Conservation (phyloP, 2,888 invertebrate genomes). For the Drosophila merina region DNA sequence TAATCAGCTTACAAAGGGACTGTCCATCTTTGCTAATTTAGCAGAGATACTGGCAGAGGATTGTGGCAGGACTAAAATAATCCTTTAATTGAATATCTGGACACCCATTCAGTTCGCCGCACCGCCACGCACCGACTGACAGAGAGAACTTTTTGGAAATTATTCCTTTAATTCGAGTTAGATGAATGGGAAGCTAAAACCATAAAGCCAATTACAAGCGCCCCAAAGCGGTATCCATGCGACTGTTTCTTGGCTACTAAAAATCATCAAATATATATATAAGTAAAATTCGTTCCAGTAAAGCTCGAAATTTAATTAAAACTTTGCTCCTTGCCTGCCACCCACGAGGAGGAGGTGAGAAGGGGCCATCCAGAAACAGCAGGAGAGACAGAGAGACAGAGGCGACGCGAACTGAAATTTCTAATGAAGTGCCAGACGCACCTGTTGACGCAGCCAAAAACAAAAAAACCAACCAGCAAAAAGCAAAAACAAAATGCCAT, state of each 20-base stretch:
- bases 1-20: conserved; percentile 8
- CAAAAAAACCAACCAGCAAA: conserved; percentile 24
- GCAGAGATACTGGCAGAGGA: conserved; percentile 2
- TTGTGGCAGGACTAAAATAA: conserved; percentile 19
- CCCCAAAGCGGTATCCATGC: conserved; percentile 57
- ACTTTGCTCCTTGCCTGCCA: conserved; percentile 45
- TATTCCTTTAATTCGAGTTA: conserved; percentile 46
- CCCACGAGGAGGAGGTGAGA: too few species aligned
- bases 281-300: conserved; percentile 64
- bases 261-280: conserved; percentile 69
- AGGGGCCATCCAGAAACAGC: neutral
- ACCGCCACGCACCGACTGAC: neutral
- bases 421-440: conserved; percentile 70
- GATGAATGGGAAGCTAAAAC: conserved; percentile 41
- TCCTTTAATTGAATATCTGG: conserved; percentile 42
- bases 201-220: conserved; percentile 48
- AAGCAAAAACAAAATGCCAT: conserved; percentile 24
- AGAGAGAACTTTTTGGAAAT: conserved; percentile 44
- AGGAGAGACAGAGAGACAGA: conserved; percentile 11
- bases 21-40: conserved; percentile 8
- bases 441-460: conserved; percentile 61
- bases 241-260: conserved; percentile 67
- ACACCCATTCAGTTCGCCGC: conserved; percentile 15
- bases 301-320: conserved; percentile 69
- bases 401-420: conserved; percentile 36